These are phyloP conservation scores for Adelges cooleyi DNA, from an alignment of 1,140 invertebrate genomes.

Conservation along the genomic window DNA sequence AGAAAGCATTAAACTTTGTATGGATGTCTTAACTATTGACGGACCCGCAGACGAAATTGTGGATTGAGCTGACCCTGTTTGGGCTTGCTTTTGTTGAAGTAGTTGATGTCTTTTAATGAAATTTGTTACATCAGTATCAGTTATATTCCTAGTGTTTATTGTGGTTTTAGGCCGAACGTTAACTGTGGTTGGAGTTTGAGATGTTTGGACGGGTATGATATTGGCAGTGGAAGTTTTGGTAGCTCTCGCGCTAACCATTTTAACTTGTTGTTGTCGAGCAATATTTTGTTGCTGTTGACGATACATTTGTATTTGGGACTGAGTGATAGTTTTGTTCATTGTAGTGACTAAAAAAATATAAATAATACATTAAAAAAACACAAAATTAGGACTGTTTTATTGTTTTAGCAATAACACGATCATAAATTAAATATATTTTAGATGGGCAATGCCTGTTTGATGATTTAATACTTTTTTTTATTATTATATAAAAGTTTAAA, in stretches of 20 bases:
- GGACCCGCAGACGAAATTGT: conserved; percentile 33
- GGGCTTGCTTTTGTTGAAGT: conserved; percentile 43
- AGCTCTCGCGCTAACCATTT: conserved; percentile 38
- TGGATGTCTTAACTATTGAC: conserved; percentile 40
- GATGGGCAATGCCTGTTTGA: too few species aligned
- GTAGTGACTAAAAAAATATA: conserved; percentile 33
- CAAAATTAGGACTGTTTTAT: too few species aligned
- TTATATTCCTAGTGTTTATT: conserved; percentile 44
- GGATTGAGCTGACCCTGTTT: conserved; percentile 36
- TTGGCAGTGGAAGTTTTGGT: conserved; percentile 34
- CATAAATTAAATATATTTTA: too few species aligned
- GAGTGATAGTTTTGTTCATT: conserved; percentile 42
- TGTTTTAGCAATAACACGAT: too few species aligned
- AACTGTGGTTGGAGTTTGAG: conserved; percentile 3
- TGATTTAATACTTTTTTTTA: too few species aligned
- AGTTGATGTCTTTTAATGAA: conserved; percentile 54
- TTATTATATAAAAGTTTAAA: too few species aligned
- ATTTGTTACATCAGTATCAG: conserved; percentile 57
- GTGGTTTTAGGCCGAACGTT: conserved; percentile 36
- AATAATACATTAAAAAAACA: background rate
- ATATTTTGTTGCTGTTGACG: conserved; percentile 40
- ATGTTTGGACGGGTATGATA: background rate
- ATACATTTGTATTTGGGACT: conserved; percentile 44
- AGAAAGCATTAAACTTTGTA: conserved; percentile 10
- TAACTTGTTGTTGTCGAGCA: conserved; percentile 40